Evolutionary conservation across 2,888 invertebrate genomes (phyloP).

Genomic region (Oscheius sp.): DNA sequence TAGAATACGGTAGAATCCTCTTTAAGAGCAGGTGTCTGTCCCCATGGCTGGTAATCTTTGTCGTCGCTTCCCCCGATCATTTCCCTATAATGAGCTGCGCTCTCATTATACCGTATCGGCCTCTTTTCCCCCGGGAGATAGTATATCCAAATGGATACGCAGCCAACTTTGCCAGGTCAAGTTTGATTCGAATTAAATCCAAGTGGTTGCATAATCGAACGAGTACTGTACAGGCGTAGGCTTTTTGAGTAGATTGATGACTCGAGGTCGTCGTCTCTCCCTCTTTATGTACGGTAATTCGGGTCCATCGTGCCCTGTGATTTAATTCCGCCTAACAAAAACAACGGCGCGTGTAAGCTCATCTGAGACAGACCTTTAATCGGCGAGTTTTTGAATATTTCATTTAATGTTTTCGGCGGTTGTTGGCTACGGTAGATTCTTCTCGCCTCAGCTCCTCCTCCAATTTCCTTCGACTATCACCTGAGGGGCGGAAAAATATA

Average conservation of each 20-base stretch:
- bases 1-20: conserved; percentile 1
- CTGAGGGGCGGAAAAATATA: conserved; percentile 22
- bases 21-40: conserved; percentile 25
- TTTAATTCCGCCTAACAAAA: conserved; percentile 25
- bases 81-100: conserved; percentile 30
- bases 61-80: neutral
- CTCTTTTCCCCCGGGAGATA: conserved; percentile 8
- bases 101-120: conserved; percentile 35
- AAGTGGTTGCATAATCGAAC: conserved; percentile 6
- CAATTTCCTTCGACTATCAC: conserved; percentile 21
- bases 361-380: conserved; percentile 17
- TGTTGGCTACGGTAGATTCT: conserved; percentile 31
- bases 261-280: conserved; percentile 7
- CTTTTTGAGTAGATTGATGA: conserved; percentile 11
- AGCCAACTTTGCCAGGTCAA: conserved; percentile 12
- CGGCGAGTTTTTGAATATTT: conserved; percentile 26
- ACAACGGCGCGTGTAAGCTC: conserved; percentile 21
- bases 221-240: neutral
- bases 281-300: conserved; percentile 33
- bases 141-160: conserved; percentile 1
- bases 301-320: conserved; percentile 17
- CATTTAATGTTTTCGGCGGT: neutral
- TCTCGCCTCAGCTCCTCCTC: conserved; percentile 14
- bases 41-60: conserved; percentile 25
- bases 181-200: neutral